Evolutionary conservation across 2,113 vertebrate species (phyloP).

Genomic region (Panthera leo): DNA sequence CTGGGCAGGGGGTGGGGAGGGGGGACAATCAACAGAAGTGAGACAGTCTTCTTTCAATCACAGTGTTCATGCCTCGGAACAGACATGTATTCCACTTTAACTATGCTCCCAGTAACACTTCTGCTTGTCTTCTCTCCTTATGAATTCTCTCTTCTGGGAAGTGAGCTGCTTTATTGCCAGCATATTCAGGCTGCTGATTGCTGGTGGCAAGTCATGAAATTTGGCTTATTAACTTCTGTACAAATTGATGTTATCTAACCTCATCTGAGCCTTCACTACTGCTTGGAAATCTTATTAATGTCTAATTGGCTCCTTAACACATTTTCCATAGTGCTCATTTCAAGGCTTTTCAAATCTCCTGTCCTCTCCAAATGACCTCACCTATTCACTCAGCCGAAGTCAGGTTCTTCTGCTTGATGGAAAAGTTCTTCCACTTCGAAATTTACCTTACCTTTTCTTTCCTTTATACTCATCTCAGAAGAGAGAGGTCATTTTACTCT

Average conservation of each 20-base stretch:
- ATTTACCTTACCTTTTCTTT: neutral
- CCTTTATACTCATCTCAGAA: neutral
- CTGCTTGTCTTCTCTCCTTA: neutral
- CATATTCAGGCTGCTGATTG: slow-evolving; percentile 7
- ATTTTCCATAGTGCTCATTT: slow-evolving; percentile 53
- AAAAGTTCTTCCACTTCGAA: neutral
- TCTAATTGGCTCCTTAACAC: slow-evolving; percentile 59
- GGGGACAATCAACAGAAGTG: neutral
- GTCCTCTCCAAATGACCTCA: neutral
- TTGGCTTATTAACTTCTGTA: slow-evolving; percentile 55
- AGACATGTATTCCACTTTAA: neutral
- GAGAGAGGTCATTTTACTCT: neutral
- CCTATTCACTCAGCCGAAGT: neutral
- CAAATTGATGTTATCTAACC: slow-evolving; percentile 60
- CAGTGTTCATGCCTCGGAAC: neutral
- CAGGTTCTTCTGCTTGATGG: neutral
- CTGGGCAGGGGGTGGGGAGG: fast-evolving
- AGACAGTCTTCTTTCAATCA: neutral
- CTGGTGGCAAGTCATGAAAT: slow-evolving; percentile 51
- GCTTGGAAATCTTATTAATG: slow-evolving; percentile 47
- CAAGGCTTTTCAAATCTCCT: slow-evolving; percentile 33
- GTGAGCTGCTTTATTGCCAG: neutral
- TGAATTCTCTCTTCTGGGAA: slow-evolving; percentile 37
- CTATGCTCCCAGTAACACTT: neutral
- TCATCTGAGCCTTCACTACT: slow-evolving; percentile 29